A percentile compares a stretch with the other conserved stretches of the same genome.
These are phyloP conservation scores for Myotis lucifugus DNA, from an alignment of 2,113 vertebrate species.

Conservation along the genomic window DNA sequence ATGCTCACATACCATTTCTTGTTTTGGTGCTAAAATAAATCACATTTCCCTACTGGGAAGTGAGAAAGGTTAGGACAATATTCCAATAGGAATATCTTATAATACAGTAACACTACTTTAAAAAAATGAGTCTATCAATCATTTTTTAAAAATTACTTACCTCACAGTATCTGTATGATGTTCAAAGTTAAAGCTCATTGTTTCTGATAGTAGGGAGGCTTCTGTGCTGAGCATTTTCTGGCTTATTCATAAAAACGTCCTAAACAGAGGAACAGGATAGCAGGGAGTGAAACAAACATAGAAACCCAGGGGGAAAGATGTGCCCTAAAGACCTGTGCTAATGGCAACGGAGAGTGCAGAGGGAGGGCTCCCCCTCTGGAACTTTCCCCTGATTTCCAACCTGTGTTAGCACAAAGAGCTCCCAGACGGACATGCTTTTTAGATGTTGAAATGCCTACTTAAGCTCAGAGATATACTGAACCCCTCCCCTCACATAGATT, in stretches of 20 bases:
- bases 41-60: not conserved
- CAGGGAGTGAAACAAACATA: slow-evolving; percentile 1
- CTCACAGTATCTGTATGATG: not conserved
- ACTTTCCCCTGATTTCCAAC: not conserved
- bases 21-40: not conserved
- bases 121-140: not conserved
- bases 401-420: not conserved
- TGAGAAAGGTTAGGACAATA: not conserved
- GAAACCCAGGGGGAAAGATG: not conserved
- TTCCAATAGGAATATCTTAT: not conserved
- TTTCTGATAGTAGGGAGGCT: not conserved
- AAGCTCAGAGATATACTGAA: not conserved
- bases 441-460: not conserved
- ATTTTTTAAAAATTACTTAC: slow-evolving; percentile 20
- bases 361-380: not conserved
- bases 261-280: not conserved
- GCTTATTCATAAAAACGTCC: not conserved
- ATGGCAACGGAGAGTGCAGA: not conserved
- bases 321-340: not conserved
- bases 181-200: slow-evolving; percentile 22
- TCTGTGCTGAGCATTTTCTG: not conserved
- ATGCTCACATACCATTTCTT: not conserved
- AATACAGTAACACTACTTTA: not conserved
- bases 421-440: not conserved
- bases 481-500: not conserved